phyloP scores from a whole-genome alignment of 2,888 invertebrate genomes.

The Heteropelma amictum region DNA sequence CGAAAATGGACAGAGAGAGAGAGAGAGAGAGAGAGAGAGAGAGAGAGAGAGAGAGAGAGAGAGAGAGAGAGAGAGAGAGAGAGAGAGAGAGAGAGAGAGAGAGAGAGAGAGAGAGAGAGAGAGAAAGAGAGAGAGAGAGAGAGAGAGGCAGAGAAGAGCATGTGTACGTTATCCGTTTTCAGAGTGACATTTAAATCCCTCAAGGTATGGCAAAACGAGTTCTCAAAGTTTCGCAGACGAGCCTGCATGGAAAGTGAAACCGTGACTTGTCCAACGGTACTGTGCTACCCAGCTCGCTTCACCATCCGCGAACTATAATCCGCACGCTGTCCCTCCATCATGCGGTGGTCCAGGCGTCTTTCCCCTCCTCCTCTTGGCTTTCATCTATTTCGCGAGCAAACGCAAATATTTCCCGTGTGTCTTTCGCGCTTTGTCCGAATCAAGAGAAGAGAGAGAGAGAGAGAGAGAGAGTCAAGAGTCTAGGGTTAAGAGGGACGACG shows the following conservation, averaged over 20 bases:
- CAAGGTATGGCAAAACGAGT: conserved; percentile 10
- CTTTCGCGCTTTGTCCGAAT: conserved; percentile 45
- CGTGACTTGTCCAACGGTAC: conserved; percentile 64
- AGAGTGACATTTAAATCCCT: conserved; percentile 11
- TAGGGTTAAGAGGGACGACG: too few species aligned
- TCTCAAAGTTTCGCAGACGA: conserved; percentile 32
- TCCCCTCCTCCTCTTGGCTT: too few species aligned
- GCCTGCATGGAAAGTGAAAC: conserved; percentile 68
- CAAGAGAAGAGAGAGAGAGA: too few species aligned
- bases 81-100: neutral
- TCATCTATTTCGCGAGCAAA: conserved; percentile 26
- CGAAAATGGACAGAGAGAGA: too few species aligned
- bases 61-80: too few species aligned
- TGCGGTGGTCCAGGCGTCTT: too few species aligned
- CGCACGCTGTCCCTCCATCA: conserved; percentile 10
- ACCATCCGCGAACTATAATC: too few species aligned
- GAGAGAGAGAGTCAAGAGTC: too few species aligned
- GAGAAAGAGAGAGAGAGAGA: neutral
- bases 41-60: too few species aligned
- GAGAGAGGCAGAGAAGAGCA: neutral
- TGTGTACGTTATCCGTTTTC: neutral
- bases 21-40: too few species aligned
- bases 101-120: neutral
- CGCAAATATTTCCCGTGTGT: neutral
- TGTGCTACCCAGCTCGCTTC: conserved; percentile 22